Conservation (phyloP, 2,797 vertebrate species). For the Acanthurus leucopareius region DNA sequence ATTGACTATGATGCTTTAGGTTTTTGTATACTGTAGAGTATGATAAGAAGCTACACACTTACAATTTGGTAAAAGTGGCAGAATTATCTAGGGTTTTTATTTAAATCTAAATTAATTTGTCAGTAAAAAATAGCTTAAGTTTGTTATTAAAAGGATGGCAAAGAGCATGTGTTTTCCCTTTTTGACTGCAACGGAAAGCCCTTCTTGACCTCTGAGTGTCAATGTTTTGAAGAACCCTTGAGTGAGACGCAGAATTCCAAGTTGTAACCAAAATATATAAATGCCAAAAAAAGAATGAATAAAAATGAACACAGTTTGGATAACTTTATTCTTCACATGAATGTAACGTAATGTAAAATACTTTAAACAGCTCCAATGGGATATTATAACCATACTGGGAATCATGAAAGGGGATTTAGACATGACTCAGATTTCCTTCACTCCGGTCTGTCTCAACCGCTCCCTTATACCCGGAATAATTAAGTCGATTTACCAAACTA, state of each 20-base stretch:
- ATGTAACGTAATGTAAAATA: too few relatives aligned
- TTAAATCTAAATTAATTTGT: background rate
- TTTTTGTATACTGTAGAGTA: too few relatives aligned
- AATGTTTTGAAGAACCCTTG: background rate
- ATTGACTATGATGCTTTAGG: background rate
- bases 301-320: background rate
- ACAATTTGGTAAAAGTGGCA: background rate
- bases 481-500: constrained; percentile 66
- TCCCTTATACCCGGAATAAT: constrained; percentile 56
- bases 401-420: constrained; percentile 35
- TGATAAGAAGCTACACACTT: background rate
- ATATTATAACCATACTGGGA: constrained; percentile 26
- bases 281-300: too few relatives aligned
- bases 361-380: background rate
- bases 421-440: constrained; percentile 57
- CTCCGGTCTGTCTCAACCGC: constrained; percentile 12
- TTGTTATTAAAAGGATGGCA: too few relatives aligned
- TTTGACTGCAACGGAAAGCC: background rate
- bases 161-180: background rate
- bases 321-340: too few relatives aligned
- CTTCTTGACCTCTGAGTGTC: background rate
- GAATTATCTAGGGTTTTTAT: background rate
- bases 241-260: background rate
- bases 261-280: background rate
- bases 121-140: too few relatives aligned